phyloP scores from a whole-genome alignment of 2,888 invertebrate species.

The Sthenelais limicola region DNA sequence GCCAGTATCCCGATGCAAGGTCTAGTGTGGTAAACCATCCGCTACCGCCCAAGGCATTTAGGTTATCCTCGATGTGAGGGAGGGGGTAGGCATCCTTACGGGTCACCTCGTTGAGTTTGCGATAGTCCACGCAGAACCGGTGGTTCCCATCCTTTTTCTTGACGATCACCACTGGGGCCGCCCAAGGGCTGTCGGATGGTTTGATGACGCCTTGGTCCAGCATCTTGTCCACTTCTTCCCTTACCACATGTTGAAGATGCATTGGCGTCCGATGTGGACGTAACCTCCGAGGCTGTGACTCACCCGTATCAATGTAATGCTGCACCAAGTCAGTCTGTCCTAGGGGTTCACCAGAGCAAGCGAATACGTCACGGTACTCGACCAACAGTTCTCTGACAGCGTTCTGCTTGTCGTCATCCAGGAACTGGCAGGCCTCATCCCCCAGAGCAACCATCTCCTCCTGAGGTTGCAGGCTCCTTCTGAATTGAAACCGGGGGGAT shows the following conservation, averaged over 20 bases:
- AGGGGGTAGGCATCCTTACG: constrained; percentile 8
- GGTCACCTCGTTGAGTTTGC: not conserved
- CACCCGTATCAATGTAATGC: not conserved
- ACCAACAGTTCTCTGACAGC: no score
- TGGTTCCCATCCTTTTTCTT: constrained; percentile 17
- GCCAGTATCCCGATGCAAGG: constrained; percentile 52
- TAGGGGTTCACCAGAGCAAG: not conserved
- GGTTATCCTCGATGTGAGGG: not conserved
- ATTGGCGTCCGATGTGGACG: not conserved
- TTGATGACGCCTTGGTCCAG: not conserved
- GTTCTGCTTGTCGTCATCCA: no score
- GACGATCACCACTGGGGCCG: constrained; percentile 2
- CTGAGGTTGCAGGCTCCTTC: no score
- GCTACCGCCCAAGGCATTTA: not conserved
- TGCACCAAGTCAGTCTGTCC: not conserved
- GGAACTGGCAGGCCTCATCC: no score
- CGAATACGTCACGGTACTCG: no score
- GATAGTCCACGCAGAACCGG: constrained; percentile 11
- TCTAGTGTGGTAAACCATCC: not conserved
- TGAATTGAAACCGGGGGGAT: no score
- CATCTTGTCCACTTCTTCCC: not conserved
- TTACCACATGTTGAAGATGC: not conserved
- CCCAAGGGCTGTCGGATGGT: not conserved
- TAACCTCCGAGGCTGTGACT: not conserved
- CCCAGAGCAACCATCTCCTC: no score